Conservation (phyloP, 2,797 vertebrate species). For the Notolepis coatsorum region DNA sequence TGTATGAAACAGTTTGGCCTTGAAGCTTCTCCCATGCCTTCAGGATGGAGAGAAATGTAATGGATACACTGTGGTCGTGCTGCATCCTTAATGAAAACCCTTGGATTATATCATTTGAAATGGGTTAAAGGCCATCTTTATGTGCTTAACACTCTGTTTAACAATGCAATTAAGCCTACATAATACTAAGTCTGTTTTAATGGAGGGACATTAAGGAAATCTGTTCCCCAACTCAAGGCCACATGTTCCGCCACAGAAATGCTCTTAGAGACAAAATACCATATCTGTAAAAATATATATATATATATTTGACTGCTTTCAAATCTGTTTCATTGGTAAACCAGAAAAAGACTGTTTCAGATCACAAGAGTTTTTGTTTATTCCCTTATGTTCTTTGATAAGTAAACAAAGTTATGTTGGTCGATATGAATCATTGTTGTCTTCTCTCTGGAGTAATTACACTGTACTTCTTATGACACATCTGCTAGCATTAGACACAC, state of each 20-base stretch:
- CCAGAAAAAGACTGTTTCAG: no score
- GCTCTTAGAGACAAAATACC: not conserved
- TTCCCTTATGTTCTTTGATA: no score
- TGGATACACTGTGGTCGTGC: not conserved
- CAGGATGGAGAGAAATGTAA: not conserved
- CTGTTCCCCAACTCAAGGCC: constrained; percentile 27
- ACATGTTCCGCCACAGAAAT: constrained; percentile 9
- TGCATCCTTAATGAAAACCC: not conserved
- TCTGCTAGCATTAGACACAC: no score
- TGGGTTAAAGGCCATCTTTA: constrained; percentile 16
- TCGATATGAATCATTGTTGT: no score
- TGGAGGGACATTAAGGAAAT: constrained; percentile 23
- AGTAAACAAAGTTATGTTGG: no score
- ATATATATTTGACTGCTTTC: not conserved
- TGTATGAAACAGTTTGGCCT: constrained; percentile 8
- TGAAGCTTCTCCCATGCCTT: constrained; percentile 11
- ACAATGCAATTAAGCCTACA: constrained; percentile 25
- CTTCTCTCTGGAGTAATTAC: no score
- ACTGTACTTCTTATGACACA: no score
- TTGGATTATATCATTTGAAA: constrained; percentile 15
- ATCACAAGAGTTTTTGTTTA: no score
- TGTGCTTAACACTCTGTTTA: constrained; percentile 21
- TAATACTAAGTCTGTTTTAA: constrained; percentile 19
- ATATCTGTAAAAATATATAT: constrained; percentile 1
- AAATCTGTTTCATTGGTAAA: not conserved